A percentile compares a stretch with the other conserved stretches of the same genome.
Evolutionary conservation across 1,140 invertebrate genomes (phyloP).

Genomic region (Macrosteles quadrilineatus): DNA sequence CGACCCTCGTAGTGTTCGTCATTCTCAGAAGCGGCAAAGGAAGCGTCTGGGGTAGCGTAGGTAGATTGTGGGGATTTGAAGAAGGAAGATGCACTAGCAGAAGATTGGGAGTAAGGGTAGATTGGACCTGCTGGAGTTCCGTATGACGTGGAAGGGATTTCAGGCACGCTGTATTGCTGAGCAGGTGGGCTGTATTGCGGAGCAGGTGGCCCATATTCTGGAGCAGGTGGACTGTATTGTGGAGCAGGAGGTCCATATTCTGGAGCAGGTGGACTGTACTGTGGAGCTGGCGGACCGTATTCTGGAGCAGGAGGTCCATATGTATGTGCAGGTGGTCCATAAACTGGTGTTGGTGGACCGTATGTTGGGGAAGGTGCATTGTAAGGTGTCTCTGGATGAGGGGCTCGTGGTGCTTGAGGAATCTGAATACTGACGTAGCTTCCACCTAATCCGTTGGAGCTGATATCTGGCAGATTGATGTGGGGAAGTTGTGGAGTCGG

Average conservation of each 20-base stretch:
- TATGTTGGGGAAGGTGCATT: too few relatives aligned
- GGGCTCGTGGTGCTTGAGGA: not conserved
- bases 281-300: not conserved
- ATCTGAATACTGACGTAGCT: slow-evolving; percentile 31
- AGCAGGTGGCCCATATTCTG: slow-evolving; percentile 11
- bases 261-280: not conserved
- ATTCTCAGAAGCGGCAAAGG: not conserved
- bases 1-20: not conserved
- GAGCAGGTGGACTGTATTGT: slow-evolving; percentile 6
- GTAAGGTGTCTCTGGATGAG: not conserved
- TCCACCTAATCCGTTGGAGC: not conserved
- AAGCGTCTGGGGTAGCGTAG: not conserved
- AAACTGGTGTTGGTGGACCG: not conserved
- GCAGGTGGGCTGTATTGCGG: not conserved
- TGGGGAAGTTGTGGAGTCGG: slow-evolving; percentile 28
- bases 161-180: not conserved
- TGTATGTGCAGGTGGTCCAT: not conserved
- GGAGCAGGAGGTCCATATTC: not conserved
- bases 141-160: slow-evolving; percentile 7
- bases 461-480: slow-evolving; percentile 25
- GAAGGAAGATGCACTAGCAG: not conserved
- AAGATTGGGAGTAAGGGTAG: not conserved
- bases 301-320: not conserved
- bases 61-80: not conserved
- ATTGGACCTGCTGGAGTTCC: slow-evolving; percentile 7